Evolutionary conservation across 2,888 invertebrate genomes (phyloP), one percentile per base, ranked within the genome.

Genomic region (Drosophila neutralis): DNA sequence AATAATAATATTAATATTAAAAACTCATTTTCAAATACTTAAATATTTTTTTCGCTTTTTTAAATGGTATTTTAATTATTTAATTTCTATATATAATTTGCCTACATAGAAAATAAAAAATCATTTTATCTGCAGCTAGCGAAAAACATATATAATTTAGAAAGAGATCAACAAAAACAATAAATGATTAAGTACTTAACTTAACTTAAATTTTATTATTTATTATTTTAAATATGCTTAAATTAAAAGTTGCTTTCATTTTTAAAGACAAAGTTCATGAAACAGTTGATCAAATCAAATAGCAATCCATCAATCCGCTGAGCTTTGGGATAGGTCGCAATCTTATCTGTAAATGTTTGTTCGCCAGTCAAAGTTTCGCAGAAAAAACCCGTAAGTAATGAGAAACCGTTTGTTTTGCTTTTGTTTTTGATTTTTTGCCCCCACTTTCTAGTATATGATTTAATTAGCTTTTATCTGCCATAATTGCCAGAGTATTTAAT

Each of bases 401-500:
- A 21, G 11, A 21, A 42, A 35, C 13, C 1, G 42, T 21, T 35
- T 42, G 21, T 13, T 42, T 42, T 21, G 2, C 2, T 13, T 42
- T 42, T 42, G 2, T 10, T 21, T 11, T 45, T 10, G 2, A 29
- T 21, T 15, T 24, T 4, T 4, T 2, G 7, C 5, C 10, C 1
- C 0, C 7, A n/a, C 13, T 29, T 38, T 29, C 45, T 35, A 35
- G 1, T 33, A 5, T 31, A 51, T 11, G 51, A 48, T 29, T 40
- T 31, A 51, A 31, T 31, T 36, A 40, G 24, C 21, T 18, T 54
- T 21, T 36, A 31, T 31, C 18, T 18, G 13, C 11, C 3, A n/a
- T 27, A 42, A 42, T 33, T 42, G 56, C 42, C 15, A 27, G 54
- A 66, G 67, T 54, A 66, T 67, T 66, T 45, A 24, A 27, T 10